A percentile compares a stretch with the other conserved stretches of the same genome.
Conservation (phyloP, 2,113 vertebrate species). For the western clawed frog (Xenopus tropicalis) region UCB_Xtro_10.0 CM004449.2:93450501-93451000, state of each 20-base stretch:
- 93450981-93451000: neutral
- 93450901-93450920: neutral
- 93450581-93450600: slow-evolving; percentile 53
- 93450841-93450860: neutral
- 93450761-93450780: neutral
- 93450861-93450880: neutral
- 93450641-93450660: slow-evolving; percentile 19
- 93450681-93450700: slow-evolving; percentile 10
- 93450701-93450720: neutral
- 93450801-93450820: no score
- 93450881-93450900: neutral
- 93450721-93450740: slow-evolving; percentile 18
- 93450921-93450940: neutral
- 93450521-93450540: slow-evolving; percentile 48
- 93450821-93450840: neutral
- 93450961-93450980: neutral
- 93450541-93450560: slow-evolving; percentile 44
- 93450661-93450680: slow-evolving; percentile 5
- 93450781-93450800: neutral
- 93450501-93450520: slow-evolving; percentile 48
- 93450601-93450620: slow-evolving; percentile 20
- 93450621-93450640: slow-evolving; percentile 27
- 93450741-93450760: slow-evolving; percentile 17
- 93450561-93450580: slow-evolving; percentile 52
- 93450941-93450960: slow-evolving; percentile 8